phyloP scores from a whole-genome alignment of 1,140 invertebrate genomes.

The Lordiphosa collinella region DNA sequence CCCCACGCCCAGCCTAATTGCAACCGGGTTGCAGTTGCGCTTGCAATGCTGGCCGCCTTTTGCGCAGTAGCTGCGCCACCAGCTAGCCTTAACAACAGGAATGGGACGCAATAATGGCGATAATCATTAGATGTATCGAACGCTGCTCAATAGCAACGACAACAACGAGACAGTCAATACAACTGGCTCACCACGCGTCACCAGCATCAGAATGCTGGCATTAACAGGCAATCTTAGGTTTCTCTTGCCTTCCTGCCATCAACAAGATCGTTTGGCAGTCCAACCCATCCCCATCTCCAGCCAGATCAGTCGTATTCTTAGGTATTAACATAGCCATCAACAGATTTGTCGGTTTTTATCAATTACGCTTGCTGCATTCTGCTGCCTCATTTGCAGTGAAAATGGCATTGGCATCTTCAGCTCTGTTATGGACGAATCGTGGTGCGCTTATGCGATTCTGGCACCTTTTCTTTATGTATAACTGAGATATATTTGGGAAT shows the following conservation, averaged over 20 bases:
- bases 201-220: conserved; percentile 28
- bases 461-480: conserved; percentile 48
- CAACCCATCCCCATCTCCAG: conserved; percentile 30
- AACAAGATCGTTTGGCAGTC: conserved; percentile 61
- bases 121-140: conserved; percentile 67
- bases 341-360: conserved; percentile 76
- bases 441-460: conserved; percentile 46
- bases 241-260: conserved; percentile 71
- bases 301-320: conserved; percentile 33
- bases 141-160: conserved; percentile 23
- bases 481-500: conserved; percentile 60
- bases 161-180: conserved; percentile 8
- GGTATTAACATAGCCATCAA: conserved; percentile 70
- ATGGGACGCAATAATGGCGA: conserved; percentile 56
- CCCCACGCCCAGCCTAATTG: conserved; percentile 73
- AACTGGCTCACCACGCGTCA: conserved; percentile 65
- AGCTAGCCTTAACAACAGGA: conserved; percentile 15
- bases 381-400: conserved; percentile 52
- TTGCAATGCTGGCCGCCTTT: conserved; percentile 44
- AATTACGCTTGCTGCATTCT: conserved; percentile 63
- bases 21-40: conserved; percentile 31
- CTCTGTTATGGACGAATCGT: conserved; percentile 42
- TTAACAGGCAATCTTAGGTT: conserved; percentile 64
- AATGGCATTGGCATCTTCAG: conserved; percentile 47
- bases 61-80: conserved; percentile 35